A percentile compares a stretch with the other conserved stretches of the same genome.
Evolutionary conservation across 2,888 invertebrate genomes (phyloP).

Genomic region (Pristionchus mayeri): DNA sequence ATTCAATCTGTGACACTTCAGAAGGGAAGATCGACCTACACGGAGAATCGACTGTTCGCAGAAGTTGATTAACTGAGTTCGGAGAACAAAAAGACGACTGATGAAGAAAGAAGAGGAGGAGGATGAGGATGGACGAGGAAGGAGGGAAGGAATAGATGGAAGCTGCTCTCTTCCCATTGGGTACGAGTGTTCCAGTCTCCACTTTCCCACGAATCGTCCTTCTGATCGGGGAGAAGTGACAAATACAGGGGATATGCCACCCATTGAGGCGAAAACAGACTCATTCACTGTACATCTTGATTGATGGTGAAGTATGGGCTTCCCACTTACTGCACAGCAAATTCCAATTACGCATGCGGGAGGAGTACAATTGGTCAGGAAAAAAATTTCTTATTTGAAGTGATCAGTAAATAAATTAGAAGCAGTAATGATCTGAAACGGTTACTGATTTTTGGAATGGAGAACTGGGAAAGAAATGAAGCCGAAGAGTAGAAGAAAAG

Average conservation of each 20-base stretch:
- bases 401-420: no score
- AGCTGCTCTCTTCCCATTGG: background rate
- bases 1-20: slow-evolving; percentile 3
- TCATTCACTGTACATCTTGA: background rate
- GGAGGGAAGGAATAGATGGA: background rate
- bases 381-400: no score
- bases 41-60: background rate
- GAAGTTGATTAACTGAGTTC: background rate
- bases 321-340: no score
- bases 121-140: background rate
- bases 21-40: background rate
- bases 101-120: background rate
- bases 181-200: background rate
- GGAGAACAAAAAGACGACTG: background rate
- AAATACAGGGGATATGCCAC: slow-evolving; percentile 16
- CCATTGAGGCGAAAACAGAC: background rate
- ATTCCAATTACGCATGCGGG: no score
- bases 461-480: background rate
- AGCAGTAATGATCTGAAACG: no score
- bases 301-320: no score
- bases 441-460: no score
- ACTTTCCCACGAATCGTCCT: background rate
- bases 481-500: background rate
- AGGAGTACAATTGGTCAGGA: no score
- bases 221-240: background rate